Evolutionary conservation across 2,888 invertebrate genomes (phyloP), one percentile per base, ranked within the genome.

Genomic region (Tenthredo scrophulariae): DNA sequence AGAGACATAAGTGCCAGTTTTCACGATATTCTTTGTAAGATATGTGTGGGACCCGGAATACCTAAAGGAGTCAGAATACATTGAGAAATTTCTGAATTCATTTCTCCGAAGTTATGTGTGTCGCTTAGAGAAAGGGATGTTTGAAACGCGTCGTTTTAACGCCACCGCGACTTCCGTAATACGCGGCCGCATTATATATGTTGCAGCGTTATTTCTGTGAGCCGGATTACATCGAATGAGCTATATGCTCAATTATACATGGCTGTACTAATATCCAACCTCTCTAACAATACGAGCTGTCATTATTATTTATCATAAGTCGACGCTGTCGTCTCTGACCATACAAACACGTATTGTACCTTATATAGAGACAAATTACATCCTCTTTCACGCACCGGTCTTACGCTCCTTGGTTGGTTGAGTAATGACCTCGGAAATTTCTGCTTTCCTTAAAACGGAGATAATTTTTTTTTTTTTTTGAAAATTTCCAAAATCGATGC

Each of bases 261-360:
- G 40, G 7, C 22, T 43, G 26, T 10, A 77, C 54, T 77, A 54
- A 54, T 46, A 54, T 77, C 33, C 50, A 77, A 77, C 46, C 7
- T 62, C 62, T 80, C 13, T 22, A 40, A 80, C 43, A 80, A 80
- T 58, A 62, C 40, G 18, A 74, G 72, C 50, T 6, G 77, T 77
- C 33, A 54, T 77, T 77, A 54, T 77, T 77, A 77, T 77, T 77
- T 54, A 54, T 77, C 77, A 54, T 26, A 77, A 54, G 33, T 77
- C 50, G n/a, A 54, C 54, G 18, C 50, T 50, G 77, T 77, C 29
- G 13, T 77, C 46, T 77, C 18, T 54, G 50, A 46, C 77, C 29
- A 29, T 77, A 77, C 54, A 77, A 77, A 50, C 77, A 77, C 46
- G 15, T 4, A 46, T 46, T 54, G 15, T 2, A 13, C 29, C 46